Base-by-base conservation (phyloP, 2,888 invertebrate species). In the Himalopsyche tibetana region DNA sequence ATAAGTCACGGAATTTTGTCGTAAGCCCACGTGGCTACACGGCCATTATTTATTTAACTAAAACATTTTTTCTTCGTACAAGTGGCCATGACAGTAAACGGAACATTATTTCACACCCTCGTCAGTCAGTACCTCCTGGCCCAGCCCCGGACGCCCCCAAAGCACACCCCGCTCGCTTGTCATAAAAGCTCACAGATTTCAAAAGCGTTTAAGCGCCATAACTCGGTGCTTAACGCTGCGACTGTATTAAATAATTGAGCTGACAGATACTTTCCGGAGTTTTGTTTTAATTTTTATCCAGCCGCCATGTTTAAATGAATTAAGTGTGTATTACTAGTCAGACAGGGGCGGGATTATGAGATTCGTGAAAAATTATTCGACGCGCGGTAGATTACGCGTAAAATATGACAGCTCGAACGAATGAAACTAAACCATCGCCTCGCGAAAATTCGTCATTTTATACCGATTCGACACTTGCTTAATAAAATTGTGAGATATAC, bases 21-120 rank as follows among this genome's bases (percentile, higher is more conserved):
- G 17, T n/a, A 17, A 8, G 40, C 40, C 8, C n/a, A 5, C 6
- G 19, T 4, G 17, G 36, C 9, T 80, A 91, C 91, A 51, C 51
- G 51, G 15, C 15, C 51, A 4, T 74, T 45, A 74, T 84, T 84
- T 84, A 84, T 84, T 84, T 84, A 56, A 42, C 63, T 80, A 81
- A 84, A n/a, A 74, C 63, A 83, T 86, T 81, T 85, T 86, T 84
- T 81, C 83, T 40, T 81, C 38, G 80, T 51, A 63, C 79, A 69
- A 45, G 63, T 86, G 86, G 45, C 55, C 51, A 69, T 85, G 82
- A 80, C 86, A 83, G 80, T 56, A 79, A 83, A 74, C 86, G 51
- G 82, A 80, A 80, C 80, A 80, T 83, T 86, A 86, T 83, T 83
- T 80, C 56, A 40, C 80, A 83, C 86, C 86, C 86, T 83, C 83